Conservation (phyloP, 2,113 vertebrate species). For the Xiphorhynchus elegans region DNA sequence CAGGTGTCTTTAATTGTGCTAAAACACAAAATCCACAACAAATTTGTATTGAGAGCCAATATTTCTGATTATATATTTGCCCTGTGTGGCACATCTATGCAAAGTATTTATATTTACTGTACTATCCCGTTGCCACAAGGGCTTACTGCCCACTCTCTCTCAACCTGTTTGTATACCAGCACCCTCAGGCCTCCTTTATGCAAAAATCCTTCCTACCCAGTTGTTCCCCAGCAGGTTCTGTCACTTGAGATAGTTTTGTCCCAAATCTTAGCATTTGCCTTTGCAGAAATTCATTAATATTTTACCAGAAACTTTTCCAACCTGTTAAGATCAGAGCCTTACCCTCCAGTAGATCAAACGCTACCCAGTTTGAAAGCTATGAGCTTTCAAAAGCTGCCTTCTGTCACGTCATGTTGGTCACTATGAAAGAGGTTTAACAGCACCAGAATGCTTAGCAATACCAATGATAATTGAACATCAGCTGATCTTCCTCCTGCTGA, state of each 20-base stretch:
- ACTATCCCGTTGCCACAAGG: background rate
- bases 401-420: background rate
- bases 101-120: background rate
- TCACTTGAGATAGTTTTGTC: background rate
- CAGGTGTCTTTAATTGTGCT: background rate
- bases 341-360: background rate
- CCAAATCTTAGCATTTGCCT: background rate
- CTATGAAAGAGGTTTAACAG: background rate
- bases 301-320: background rate
- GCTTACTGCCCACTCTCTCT: background rate
- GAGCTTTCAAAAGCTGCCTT: background rate
- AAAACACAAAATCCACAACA: background rate
- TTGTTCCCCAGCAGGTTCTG: background rate
- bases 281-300: background rate
- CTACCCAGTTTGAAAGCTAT: background rate
- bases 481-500: background rate
- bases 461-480: too few species aligned
- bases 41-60: background rate
- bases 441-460: background rate
- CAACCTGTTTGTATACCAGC: background rate
- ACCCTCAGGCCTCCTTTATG: background rate
- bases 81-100: background rate
- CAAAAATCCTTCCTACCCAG: background rate
- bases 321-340: background rate
- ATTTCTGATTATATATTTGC: background rate